A percentile compares a stretch with the other conserved stretches of the same genome.
Conservation (phyloP, 2,888 invertebrate species). For the Omphaloscelis lunosa region DNA sequence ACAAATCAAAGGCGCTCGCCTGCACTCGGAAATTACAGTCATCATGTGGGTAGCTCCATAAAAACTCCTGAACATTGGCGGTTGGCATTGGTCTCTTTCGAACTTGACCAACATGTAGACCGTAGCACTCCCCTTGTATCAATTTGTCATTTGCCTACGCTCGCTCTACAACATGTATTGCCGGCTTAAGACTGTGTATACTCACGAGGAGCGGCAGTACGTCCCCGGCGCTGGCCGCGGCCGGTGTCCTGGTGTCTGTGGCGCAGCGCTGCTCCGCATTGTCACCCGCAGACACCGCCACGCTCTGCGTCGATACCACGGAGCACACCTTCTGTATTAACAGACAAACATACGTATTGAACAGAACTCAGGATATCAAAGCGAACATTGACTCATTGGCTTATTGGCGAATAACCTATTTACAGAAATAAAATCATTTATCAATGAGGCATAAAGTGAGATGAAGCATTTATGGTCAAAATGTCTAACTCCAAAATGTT, state of each 20-base stretch:
- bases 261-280: conserved; percentile 68
- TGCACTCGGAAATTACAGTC: too few species aligned
- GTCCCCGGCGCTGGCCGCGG: conserved; percentile 65
- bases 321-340: conserved; percentile 71
- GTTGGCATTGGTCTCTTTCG: too few species aligned
- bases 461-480: neutral
- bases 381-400: neutral
- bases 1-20: too few species aligned
- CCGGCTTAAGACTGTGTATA: neutral
- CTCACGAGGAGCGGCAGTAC: conserved; percentile 25
- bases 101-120: too few species aligned
- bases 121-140: too few species aligned
- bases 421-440: neutral
- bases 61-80: too few species aligned
- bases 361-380: neutral
- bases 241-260: conserved; percentile 39
- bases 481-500: neutral
- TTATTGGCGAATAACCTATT: neutral
- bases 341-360: neutral
- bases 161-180: too few species aligned
- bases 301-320: conserved; percentile 73
- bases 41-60: too few species aligned
- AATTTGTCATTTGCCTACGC: too few species aligned
- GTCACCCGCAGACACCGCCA: conserved; percentile 79
- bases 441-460: neutral